These are phyloP conservation scores for Diogma glabrata DNA, from an alignment of 2,888 invertebrate species.

Conservation along the genomic window DNA sequence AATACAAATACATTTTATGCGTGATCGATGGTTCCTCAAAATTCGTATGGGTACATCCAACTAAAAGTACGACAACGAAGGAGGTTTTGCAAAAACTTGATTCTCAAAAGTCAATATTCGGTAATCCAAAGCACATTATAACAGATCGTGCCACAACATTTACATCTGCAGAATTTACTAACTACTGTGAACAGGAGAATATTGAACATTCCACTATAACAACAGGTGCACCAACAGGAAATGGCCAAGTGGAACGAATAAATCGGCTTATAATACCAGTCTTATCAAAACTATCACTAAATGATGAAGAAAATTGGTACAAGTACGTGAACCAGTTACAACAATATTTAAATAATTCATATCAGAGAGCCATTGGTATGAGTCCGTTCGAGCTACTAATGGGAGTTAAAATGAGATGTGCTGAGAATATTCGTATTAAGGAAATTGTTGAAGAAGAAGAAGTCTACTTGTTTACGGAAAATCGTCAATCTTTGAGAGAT, in stretches of 20 bases:
- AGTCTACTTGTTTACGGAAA: no score
- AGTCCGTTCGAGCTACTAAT: constrained; percentile 15
- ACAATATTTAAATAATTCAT: constrained; percentile 21
- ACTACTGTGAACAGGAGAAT: no score
- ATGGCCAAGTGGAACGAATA: not conserved
- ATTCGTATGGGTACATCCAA: not conserved
- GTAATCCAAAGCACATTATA: not conserved
- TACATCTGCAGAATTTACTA: no score
- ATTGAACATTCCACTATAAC: no score
- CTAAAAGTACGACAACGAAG: not conserved
- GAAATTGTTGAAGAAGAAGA: not conserved
- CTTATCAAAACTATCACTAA: not conserved
- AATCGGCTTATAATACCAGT: not conserved
- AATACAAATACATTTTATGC: no score
- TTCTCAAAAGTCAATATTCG: not conserved
- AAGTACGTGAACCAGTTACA: constrained; percentile 20
- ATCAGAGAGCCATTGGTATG: constrained; percentile 2
- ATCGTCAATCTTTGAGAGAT: no score
- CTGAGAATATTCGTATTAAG: not conserved
- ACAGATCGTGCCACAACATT: not conserved
- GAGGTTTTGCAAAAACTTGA: not conserved
- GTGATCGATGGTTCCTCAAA: not conserved
- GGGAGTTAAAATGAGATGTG: constrained; percentile 11
- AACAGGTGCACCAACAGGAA: not conserved
- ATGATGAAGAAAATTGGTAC: constrained; percentile 24